Base-by-base conservation (phyloP, 2,888 invertebrate species). In the Himalopsyche kuldschensis region DNA sequence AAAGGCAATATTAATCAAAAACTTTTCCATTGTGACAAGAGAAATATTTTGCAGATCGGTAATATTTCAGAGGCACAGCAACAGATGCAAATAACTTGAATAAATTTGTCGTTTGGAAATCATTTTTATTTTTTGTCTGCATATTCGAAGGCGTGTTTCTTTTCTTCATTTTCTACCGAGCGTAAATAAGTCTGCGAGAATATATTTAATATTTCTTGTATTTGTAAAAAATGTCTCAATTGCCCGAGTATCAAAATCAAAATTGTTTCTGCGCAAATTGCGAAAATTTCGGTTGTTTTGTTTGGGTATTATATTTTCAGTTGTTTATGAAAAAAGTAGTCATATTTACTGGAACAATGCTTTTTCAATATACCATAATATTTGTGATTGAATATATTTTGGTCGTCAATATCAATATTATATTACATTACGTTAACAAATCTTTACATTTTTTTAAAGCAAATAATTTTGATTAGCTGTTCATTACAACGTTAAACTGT, bases 1-100 rank as follows among this genome's bases (percentile, higher is more conserved):
- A 84, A 81, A 84, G 84, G 81, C 84, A 81, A 78, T 84, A 84
- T 84, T 84, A 84, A 84, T 84, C 84, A 84, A 81, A 84, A 84
- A 84, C 76, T 84, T 84, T 84, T 31, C 84, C 84, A 81, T 84
- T 84, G 84, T 84, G 81, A 84, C 84, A 81, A 46, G 84, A 46
- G 69, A 81, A 84, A 84, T 84, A 81, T 84, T 81, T 84, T 78
- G 81, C 84, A 84, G 84, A 84, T 84, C 84, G 84, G 84, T 78
- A 81, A 81, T 84, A 84, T 81, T 84, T 84, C 84, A 84, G 48
- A 78, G 32, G 46, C 75, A 78, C 46, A 84, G 84, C 84, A 84
- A 81, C 84, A 84, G 84, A 84, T 84, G 84, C 84, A 84, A 84
- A 84, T 84, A 81, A 78, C 84, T 78, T 30, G 78, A 75, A 84